Evolutionary conservation across 1,140 invertebrate species (phyloP).

Genomic region (Megalopta genalis): DNA sequence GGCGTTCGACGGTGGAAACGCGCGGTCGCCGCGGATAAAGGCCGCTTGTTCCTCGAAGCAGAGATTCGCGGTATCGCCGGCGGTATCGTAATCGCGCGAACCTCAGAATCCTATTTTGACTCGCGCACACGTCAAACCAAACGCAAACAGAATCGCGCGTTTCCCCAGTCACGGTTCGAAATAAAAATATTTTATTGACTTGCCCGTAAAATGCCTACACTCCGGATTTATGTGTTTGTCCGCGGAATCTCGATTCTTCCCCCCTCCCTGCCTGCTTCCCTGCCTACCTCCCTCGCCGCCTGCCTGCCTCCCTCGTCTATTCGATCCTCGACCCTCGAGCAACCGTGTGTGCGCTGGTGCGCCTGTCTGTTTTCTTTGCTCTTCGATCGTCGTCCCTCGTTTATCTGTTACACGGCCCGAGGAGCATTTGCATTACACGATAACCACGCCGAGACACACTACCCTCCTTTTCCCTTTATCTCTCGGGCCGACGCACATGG

Average conservation of each 20-base stretch:
- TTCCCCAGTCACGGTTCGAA: neutral
- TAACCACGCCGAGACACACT: neutral
- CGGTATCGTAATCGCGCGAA: too few relatives aligned
- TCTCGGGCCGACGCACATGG: neutral
- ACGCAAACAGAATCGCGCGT: neutral
- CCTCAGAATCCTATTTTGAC: neutral
- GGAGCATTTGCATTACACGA: conserved; percentile 1
- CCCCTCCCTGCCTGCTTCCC: neutral
- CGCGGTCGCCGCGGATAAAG: too few relatives aligned
- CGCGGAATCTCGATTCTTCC: neutral
- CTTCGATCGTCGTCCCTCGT: too few relatives aligned
- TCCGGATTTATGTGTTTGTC: neutral
- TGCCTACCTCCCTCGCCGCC: too few relatives aligned
- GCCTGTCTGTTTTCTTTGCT: too few relatives aligned
- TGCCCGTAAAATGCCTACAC: neutral
- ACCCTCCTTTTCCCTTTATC: neutral
- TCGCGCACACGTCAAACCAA: neutral
- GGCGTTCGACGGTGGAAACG: too few relatives aligned
- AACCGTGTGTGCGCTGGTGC: too few relatives aligned
- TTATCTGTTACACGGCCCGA: too few relatives aligned
- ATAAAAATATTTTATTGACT: conserved; percentile 12
- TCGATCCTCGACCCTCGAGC: too few relatives aligned
- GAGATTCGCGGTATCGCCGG: too few relatives aligned
- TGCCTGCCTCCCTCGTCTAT: too few relatives aligned
- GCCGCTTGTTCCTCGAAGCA: too few relatives aligned